Conservation (phyloP, 2,888 invertebrate genomes). For the Yponomeuta sedellus region DNA sequence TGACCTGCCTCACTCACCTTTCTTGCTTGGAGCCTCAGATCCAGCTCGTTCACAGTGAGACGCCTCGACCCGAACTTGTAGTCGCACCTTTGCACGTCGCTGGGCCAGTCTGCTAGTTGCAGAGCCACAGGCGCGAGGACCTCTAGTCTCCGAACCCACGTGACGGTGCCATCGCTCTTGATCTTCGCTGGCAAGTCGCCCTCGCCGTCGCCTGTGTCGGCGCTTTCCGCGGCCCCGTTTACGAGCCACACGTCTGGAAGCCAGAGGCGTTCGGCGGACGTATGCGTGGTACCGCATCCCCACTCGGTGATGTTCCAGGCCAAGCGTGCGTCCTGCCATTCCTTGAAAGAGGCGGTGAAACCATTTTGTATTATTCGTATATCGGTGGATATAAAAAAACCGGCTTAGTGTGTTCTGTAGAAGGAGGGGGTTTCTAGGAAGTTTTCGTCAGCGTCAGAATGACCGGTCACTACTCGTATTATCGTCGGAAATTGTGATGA, state of each 20-base stretch:
- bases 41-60: neutral
- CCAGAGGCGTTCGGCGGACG: conserved; percentile 86
- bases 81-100: conserved; percentile 80
- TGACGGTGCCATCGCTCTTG: conserved; percentile 78
- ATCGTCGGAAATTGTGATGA: too few relatives aligned
- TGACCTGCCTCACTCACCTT: neutral
- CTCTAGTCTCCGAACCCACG: conserved; percentile 36
- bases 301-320: conserved; percentile 82
- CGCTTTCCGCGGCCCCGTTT: conserved; percentile 81
- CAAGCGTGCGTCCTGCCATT: conserved; percentile 85
- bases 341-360: conserved; percentile 54
- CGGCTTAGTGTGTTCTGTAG: neutral
- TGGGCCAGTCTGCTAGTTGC: conserved; percentile 82
- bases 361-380: conserved; percentile 7
- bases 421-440: neutral
- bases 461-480: too few relatives aligned
- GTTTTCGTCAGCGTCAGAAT: too few relatives aligned
- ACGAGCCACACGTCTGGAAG: conserved; percentile 84
- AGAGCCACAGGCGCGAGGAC: conserved; percentile 45
- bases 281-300: conserved; percentile 75
- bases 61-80: conserved; percentile 84
- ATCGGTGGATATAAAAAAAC: neutral
- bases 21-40: neutral
- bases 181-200: conserved; percentile 76
- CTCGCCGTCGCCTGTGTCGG: conserved; percentile 73